A percentile compares a stretch with the other conserved stretches of the same genome.
Conservation (phyloP, 2,113 vertebrate genomes). For the Pipa parva region DNA sequence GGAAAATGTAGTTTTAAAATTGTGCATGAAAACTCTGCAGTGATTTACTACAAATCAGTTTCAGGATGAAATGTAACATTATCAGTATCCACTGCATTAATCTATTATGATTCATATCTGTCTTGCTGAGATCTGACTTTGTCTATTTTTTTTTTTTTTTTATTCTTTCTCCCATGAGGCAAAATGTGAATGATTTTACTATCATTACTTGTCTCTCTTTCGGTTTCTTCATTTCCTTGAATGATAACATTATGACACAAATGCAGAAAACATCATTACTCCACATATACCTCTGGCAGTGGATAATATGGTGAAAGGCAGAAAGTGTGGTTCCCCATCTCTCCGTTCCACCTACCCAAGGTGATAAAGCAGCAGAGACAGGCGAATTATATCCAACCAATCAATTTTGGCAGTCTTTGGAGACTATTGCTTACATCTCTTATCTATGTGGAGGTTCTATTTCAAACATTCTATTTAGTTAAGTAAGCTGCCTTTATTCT, state of each 20-base stretch:
- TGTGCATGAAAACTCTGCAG: no score
- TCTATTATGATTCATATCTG: background rate
- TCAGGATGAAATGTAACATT: background rate
- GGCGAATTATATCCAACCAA: no score
- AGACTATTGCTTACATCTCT: no score
- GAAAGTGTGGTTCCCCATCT: no score
- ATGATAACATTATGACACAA: background rate
- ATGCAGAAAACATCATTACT: slow-evolving; percentile 2
- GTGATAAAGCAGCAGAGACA: no score
- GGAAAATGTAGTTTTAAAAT: no score
- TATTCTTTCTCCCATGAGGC: background rate
- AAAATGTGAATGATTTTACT: background rate
- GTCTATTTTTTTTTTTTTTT: background rate
- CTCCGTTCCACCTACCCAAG: no score
- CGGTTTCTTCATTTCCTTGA: background rate
- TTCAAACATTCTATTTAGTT: no score
- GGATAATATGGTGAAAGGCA: background rate
- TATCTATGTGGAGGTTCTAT: no score
- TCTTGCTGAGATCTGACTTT: background rate
- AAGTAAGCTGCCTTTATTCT: no score
- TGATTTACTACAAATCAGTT: no score
- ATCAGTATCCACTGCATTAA: background rate
- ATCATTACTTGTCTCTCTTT: background rate
- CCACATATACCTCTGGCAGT: background rate
- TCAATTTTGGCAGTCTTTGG: no score